These are phyloP conservation scores for Dicyema japonicum DNA, from an alignment of 1,140 invertebrate species.

Conservation along the genomic window DNA sequence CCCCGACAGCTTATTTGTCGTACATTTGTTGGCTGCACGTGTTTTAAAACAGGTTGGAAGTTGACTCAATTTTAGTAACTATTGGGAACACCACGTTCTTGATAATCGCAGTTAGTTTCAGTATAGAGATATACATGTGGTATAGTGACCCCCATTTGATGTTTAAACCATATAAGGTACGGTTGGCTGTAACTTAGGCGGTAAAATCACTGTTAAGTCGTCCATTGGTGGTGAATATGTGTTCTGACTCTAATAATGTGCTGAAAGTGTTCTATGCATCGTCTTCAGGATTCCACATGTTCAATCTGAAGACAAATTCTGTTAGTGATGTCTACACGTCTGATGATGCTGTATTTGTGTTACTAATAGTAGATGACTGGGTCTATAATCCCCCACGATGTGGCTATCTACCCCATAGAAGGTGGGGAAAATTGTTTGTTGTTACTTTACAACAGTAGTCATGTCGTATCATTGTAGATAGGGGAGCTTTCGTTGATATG, in stretches of 20 bases:
- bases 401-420: too few species aligned
- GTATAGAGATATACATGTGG: constrained; percentile 4
- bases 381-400: too few species aligned
- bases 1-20: background rate
- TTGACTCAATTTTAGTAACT: constrained; percentile 1
- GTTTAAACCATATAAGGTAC: constrained; percentile 1
- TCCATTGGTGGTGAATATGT: constrained; percentile 2
- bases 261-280: constrained; percentile 4
- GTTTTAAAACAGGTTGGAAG: background rate
- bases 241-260: constrained; percentile 1
- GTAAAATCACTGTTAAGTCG: background rate
- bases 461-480: too few species aligned
- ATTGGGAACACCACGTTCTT: constrained; percentile 3
- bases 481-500: too few species aligned
- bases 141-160: background rate
- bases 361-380: too few species aligned
- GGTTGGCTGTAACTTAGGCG: background rate
- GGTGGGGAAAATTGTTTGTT: too few species aligned
- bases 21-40: constrained; percentile 1
- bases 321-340: constrained; percentile 2
- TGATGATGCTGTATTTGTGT: background rate
- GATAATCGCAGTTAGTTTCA: constrained; percentile 3
- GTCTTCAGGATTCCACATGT: constrained; percentile 2
- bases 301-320: constrained; percentile 3
- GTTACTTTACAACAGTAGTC: too few species aligned